Base-by-base conservation (phyloP, 2,113 vertebrate genomes). In the Tringa solitaria region DNA sequence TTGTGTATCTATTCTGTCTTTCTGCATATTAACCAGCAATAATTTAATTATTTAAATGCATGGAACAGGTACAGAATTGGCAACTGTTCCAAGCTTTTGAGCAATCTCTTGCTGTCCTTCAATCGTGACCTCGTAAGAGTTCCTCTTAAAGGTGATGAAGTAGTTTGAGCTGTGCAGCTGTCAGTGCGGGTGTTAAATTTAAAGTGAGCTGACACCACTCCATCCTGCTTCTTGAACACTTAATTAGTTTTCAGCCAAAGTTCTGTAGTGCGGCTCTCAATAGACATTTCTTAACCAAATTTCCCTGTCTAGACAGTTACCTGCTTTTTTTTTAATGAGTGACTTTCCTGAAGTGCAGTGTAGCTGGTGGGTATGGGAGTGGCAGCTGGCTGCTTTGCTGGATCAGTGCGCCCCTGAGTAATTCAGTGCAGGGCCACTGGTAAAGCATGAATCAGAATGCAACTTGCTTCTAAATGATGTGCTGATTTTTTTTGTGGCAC, bases 101-200 rank as follows among this genome's bases (percentile, higher is more conserved):
- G 60, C 61, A 30, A 2, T 84, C 56, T 90, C 26, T 63, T 59
- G 54, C 56, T 80, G 51, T 70, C 72, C 76, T 93, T 96, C 35
- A 87, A 1, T 37, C 0, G 4, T 84, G 95, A 94, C 86, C 83
- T 84, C 5, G 0, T 70, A 60, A 74, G 93, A 84, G 68, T 61
- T 35, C 37, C 51, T 70, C 76, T 91, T 90, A 74, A 90, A 92
- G 84, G 76, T 72, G 64, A 59, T 84, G 43, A 82, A 88, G 69
- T 70, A 89, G 90, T 92, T 84, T 69, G 69, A 95, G 78, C 59
- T 82, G 57, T 85, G 57, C 89, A 91, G 84, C 91, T 96, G 91
- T 78, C 41, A 45, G 35, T 13, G 17, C 73, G 81, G 60, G 81
- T 89, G 74, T 90, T 92, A 95, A 33, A 89, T 95, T 88, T 93